Base-by-base conservation (phyloP, 2,888 invertebrate species). In the Sinodicranocentrus sp. region DNA sequence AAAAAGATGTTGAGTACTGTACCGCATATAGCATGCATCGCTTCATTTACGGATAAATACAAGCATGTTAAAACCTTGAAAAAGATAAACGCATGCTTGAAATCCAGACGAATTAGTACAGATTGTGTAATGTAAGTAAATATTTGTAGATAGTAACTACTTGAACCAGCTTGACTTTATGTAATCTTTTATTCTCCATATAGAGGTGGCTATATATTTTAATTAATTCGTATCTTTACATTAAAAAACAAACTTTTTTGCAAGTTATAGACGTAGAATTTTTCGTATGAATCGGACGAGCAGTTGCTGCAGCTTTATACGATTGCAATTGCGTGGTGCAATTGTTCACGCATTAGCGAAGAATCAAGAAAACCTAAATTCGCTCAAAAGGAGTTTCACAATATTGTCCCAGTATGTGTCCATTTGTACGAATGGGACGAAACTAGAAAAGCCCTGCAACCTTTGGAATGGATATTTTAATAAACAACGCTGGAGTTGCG, bases 401-500 rank as follows among this genome's bases (percentile, higher is more conserved):
- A 63, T 21, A 86, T 90, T 48, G 85, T 87, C 67, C 88, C 88
- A 2, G 85, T 92, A 10, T 89, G 88, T 54, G 90, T 90, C 39
- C 92, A 92, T 88, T 85, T 92, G 19, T 71, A 86, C 6, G 89
- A 92, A 84, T 92, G 92, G 92, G 89, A 90, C 0, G 90, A 87
- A 23, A 90, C 91, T 0, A 87, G 90, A 83, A 85, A 89, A 54
- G 90, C 89, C 6, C 78, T 92, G 1, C 84, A 90, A 79, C 78
- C 10, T 23, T 25, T 67, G 23, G 48, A 67, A 28, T 65, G 19
- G 65, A 65, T 39, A 6, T n/a, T 3, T 6, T 65, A 15, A 65
- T 65, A 10, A 65, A 65, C 43, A 65, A 43, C n/a, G 65, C 65
- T 1, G 65, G 13, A 15, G 19, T 63, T n/a, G 26, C 33, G 28